Evolutionary conservation across 30 jellyfish, hydroid and myxozoan species (phyloP), one percentile per base, ranked within the genome.

Genomic region (Hydractinia symbiolongicarpus): DNA sequence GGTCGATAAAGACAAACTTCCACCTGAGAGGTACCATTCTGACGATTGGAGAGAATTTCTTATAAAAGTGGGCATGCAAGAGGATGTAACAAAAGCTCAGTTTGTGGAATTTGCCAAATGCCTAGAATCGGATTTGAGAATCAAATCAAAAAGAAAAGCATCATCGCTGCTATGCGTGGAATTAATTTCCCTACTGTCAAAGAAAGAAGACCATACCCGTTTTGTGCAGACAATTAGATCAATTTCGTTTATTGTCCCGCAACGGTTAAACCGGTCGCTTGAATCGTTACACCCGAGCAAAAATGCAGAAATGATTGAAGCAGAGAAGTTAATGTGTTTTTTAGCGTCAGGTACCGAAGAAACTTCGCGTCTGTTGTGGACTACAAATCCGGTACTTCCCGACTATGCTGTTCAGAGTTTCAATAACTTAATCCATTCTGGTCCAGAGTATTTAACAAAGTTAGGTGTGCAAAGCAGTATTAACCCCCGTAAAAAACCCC

Each of bases 41-140:
- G 60, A 55, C 49, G 56, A 55, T 53, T 88, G 96, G 96, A 8
- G 2, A n/a, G 19, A 7, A 30, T 88, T 88, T 84, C 66, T 88
- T 4, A 55, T 79, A 58, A 8, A 67, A 15, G 6, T 57, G 14
- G 94, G 96, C 51, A 67, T 88, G 56, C 55, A 68, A 16, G 7
- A 72, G 30, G 14, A 53, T 30, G 74, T 88, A 5, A 68, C 83
- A 50, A 9, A 72, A 7, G 81, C 53, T 15, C 19, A 78, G 74
- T 88, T 83, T 54, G 53, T 30, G 20, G 11, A 55, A 52, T 83
- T 88, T 75, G 96, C 96, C 1, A 72, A 16, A 8, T 57, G 55
- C 20, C 50, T 88, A 20, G 54, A 84, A 8, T 6, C 21, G 50
- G 55, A 56, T 7, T 9, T 64, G 9, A 13, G 40, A n/a, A 51